These are phyloP conservation scores for Exocentrus adspersus DNA, from an alignment of 2,888 invertebrate species.

Conservation along the genomic window DNA sequence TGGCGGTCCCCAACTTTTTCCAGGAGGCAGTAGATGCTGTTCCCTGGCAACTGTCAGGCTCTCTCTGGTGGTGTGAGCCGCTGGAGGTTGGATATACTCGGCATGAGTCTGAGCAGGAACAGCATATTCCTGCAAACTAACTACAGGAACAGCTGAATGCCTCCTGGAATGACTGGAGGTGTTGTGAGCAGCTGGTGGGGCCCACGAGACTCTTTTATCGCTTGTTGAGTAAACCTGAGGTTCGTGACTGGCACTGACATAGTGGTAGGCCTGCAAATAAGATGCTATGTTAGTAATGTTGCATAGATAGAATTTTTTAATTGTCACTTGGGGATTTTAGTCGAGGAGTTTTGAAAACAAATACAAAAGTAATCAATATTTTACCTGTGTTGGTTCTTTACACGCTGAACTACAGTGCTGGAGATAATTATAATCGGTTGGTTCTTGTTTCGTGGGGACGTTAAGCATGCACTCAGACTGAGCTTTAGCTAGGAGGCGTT, in stretches of 20 bases:
- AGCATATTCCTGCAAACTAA: conserved; percentile 61
- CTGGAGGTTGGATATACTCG: conserved; percentile 69
- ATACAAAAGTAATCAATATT: neutral
- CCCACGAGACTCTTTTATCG: conserved; percentile 70
- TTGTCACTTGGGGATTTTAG: neutral
- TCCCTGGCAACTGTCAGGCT: conserved; percentile 61
- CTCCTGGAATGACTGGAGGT: conserved; percentile 52
- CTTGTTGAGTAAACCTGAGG: conserved; percentile 54
- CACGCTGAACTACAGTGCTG: conserved; percentile 63
- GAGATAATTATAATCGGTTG: conserved; percentile 56
- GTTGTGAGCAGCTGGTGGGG: conserved; percentile 58
- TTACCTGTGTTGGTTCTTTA: conserved; percentile 61
- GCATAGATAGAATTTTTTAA: too few relatives aligned
- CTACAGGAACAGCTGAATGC: conserved; percentile 62
- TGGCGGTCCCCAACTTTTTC: conserved; percentile 63
- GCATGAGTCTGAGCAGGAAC: conserved; percentile 65
- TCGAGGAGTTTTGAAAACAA: neutral
- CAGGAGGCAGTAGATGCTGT: conserved; percentile 70
- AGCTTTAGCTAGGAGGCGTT: conserved; percentile 86
- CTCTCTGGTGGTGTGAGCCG: conserved; percentile 68
- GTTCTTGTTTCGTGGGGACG: conserved; percentile 72
- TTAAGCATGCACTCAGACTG: conserved; percentile 78
- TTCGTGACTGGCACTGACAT: conserved; percentile 51
- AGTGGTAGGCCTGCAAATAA: conserved; percentile 45
- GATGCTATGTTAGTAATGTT: neutral